Evolutionary conservation across 2,797 vertebrate genomes (phyloP).

Genomic region (Macropodus opercularis): DNA sequence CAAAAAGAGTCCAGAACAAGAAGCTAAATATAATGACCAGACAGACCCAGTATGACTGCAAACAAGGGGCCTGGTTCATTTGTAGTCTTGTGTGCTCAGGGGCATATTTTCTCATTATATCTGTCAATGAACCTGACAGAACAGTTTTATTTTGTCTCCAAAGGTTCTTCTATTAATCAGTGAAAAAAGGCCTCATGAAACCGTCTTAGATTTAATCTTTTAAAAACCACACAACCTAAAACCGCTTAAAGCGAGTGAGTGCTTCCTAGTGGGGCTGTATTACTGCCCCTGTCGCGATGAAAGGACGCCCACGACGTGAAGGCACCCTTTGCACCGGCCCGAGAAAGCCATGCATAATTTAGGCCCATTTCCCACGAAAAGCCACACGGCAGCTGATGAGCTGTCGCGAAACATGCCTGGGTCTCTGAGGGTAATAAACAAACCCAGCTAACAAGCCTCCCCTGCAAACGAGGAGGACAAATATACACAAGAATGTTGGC

Average conservation of each 20-base stretch:
- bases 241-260: neutral
- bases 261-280: neutral
- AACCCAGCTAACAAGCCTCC: conserved; percentile 63
- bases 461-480: conserved; percentile 36
- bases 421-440: conserved; percentile 62
- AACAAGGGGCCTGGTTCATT: neutral
- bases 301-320: conserved; percentile 26
- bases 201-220: neutral
- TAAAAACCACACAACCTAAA: conserved; percentile 1
- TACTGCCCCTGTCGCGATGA: conserved; percentile 2
- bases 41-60: neutral
- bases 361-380: conserved; percentile 56
- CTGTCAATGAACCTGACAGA: neutral
- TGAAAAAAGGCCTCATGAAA: conserved; percentile 2
- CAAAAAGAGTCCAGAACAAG: neutral
- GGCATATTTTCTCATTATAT: neutral
- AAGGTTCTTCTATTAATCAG: neutral
- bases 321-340: conserved; percentile 15
- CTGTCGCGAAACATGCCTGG: conserved; percentile 44
- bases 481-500: conserved; percentile 52
- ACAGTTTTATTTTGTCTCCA: no score
- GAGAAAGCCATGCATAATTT: conserved; percentile 58
- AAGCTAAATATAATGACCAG: no score
- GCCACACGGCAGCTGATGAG: conserved; percentile 56
- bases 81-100: no score